Conservation (phyloP, 92 coral and sea anemone genomes). For the Chrysogorgia sp. region DNA sequence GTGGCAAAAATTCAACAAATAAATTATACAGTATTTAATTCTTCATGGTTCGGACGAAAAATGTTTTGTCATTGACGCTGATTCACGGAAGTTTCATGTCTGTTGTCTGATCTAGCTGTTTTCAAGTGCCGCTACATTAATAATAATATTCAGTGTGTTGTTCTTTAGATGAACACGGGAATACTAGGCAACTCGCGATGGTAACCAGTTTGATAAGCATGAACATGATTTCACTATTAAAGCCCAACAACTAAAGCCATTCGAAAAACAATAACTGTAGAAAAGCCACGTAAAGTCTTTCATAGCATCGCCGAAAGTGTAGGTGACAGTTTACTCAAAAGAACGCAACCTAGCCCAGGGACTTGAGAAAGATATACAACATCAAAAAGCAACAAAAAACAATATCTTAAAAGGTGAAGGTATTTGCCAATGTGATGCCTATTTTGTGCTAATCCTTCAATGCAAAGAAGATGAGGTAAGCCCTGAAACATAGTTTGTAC, state of each 20-base stretch:
- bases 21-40: too few species aligned
- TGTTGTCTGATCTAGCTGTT: too few species aligned
- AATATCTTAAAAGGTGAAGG: background rate
- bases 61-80: too few species aligned
- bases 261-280: background rate
- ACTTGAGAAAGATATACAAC: constrained; percentile 10
- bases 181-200: too few species aligned
- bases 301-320: constrained; percentile 13
- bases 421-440: constrained; percentile 19
- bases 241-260: constrained; percentile 18
- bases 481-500: constrained; percentile 43
- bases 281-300: constrained; percentile 9
- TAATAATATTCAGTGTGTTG: too few species aligned
- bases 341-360: constrained; percentile 6
- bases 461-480: constrained; percentile 56
- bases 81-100: too few species aligned
- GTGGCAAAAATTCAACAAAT: too few species aligned
- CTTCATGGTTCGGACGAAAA: too few species aligned
- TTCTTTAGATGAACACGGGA: too few species aligned
- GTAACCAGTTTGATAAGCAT: too few species aligned
- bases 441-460: constrained; percentile 28
- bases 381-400: constrained; percentile 5
- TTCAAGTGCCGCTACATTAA: too few species aligned
- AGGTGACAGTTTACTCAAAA: background rate
- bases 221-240: too few species aligned